Percentiles rank a stretch among this genome's conserved stretches.
Evolutionary conservation across 2,797 vertebrate genomes (phyloP).

Genomic region (Chelmon rostratus): DNA sequence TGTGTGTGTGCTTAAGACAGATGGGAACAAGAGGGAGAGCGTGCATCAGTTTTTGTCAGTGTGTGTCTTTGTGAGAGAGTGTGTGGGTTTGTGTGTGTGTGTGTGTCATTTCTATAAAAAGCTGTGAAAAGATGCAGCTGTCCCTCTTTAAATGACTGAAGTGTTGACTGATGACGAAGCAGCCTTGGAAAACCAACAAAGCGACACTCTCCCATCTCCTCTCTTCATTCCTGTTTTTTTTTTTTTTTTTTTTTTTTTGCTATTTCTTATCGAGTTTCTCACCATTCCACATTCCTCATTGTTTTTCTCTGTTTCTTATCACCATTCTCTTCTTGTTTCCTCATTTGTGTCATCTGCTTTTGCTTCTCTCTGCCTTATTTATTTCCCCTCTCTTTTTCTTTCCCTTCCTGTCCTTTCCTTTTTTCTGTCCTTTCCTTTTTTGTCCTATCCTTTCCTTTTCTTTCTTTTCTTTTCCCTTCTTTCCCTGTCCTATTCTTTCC

Average conservation of each 20-base stretch:
- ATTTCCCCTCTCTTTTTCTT: not conserved
- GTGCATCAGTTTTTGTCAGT: not conserved
- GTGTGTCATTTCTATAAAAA: slow-evolving; percentile 46
- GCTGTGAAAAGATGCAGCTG: slow-evolving; percentile 62
- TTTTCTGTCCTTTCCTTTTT: not conserved
- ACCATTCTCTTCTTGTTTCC: slow-evolving; percentile 21
- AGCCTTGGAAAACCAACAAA: slow-evolving; percentile 53
- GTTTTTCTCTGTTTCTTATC: slow-evolving; percentile 44
- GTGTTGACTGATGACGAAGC: slow-evolving; percentile 51
- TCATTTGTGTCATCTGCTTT: slow-evolving; percentile 31
- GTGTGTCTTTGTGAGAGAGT: not conserved
- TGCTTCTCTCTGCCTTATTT: slow-evolving; percentile 10
- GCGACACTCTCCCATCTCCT: slow-evolving; percentile 32
- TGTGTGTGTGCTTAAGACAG: slow-evolving; percentile 1
- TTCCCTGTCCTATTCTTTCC: not conserved
- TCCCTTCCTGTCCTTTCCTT: not conserved
- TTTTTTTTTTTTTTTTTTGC: not conserved
- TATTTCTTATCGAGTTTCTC: slow-evolving; percentile 25
- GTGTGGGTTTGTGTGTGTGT: not conserved
- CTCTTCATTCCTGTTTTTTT: slow-evolving; percentile 16
- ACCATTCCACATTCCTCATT: slow-evolving; percentile 24
- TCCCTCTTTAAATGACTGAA: slow-evolving; percentile 55
- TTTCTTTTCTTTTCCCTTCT: not conserved
- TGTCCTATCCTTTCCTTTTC: not conserved
- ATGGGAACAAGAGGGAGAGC: slow-evolving; percentile 8